Base-by-base conservation (phyloP, 2,888 invertebrate genomes). In the Crematogaster levior region DNA sequence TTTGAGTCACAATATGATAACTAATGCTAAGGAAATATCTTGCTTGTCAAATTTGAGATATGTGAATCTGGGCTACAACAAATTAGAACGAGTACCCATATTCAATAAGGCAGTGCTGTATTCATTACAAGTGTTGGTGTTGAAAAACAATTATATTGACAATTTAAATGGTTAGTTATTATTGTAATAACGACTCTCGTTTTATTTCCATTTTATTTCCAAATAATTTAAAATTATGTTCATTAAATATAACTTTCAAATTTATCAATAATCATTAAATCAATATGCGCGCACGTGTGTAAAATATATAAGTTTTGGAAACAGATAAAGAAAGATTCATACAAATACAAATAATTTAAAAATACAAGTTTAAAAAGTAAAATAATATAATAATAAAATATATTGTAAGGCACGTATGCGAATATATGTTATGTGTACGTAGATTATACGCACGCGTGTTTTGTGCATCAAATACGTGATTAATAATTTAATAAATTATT, bases 101-200 rank as follows among this genome's bases (percentile, higher is more conserved):
- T 96, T 97, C 87, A 96, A 95, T 88, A 95, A 95, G 88, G 95
- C 95, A 82, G 95, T 96, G 18, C 95, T 95, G 81, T 95, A 95
- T 75, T 95, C 95, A 46, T 93, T 96, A 68, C 95, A 96, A 93
- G 94, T 95, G 56, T 93, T 97, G 15, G 95, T 96, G 72, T 91
- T 97, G 68, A 96, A 95, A 86, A 96, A 96, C 92, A 97, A 97
- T 93, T 96, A 95, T 85, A 95, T 97, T 72, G 96, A 96, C 87
- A 95, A 96, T 90, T 93, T 97, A 61, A 92, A 94, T 86, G 96
- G 96, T 93, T 90, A 89, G 84, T 40, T 61, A 60, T 65, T 84
- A 21, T 73, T 56, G 15, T 0, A 24, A 43, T 24, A 60, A 53
- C 6, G 24, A 27, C 3, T 53, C 9, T 60, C 4, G n/a, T 34